A percentile compares a stretch with the other conserved stretches of the same genome.
Conservation (phyloP, 2,113 vertebrate species). For the Lamprologus lemairii region DNA sequence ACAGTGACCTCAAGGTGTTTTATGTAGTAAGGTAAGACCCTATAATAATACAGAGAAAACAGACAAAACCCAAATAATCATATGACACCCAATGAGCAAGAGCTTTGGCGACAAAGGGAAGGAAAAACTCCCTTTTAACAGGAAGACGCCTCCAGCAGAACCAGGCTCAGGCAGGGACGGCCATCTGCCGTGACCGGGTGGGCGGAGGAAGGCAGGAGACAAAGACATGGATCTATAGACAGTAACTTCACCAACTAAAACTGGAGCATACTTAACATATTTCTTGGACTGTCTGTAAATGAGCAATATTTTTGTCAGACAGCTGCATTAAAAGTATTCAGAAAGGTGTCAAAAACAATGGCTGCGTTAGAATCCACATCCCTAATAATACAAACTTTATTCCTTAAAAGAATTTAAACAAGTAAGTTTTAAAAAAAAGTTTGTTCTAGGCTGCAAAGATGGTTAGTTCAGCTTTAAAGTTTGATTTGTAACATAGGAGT, state of each 20-base stretch:
- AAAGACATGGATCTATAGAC: not conserved
- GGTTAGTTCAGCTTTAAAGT: not conserved
- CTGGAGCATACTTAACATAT: not conserved
- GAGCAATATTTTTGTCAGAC: not conserved
- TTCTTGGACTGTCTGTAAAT: not conserved
- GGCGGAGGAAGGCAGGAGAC: not conserved
- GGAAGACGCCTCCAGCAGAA: not conserved
- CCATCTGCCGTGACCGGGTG: not conserved
- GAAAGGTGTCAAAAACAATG: not conserved
- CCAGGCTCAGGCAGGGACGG: not conserved
- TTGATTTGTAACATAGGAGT: not conserved
- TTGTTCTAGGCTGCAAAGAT: not conserved
- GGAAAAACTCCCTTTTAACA: not conserved
- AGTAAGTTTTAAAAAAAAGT: not conserved
- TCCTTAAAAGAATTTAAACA: not conserved
- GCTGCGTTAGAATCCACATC: rapidly evolving
- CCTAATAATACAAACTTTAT: not conserved
- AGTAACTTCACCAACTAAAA: not conserved
- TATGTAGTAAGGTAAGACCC: not conserved
- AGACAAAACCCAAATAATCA: not conserved
- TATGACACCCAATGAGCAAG: not conserved
- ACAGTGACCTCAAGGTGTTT: not conserved
- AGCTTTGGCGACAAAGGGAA: not conserved
- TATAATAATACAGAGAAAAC: not conserved
- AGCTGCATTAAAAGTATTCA: not conserved